These are phyloP conservation scores for Sympetrum striolatum DNA, from an alignment of 2,888 invertebrate species.

Conservation along the genomic window DNA sequence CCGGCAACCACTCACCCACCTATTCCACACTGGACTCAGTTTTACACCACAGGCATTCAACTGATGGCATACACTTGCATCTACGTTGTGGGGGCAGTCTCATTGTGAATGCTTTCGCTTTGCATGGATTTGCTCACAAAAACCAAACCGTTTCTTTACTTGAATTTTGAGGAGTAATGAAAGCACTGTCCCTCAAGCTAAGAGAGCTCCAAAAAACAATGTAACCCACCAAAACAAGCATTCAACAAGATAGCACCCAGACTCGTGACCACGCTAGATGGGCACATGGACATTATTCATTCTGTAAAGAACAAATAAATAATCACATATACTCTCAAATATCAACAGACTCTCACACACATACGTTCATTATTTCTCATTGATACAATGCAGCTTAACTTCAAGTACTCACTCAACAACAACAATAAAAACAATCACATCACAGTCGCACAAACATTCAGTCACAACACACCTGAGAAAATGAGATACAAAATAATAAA, in stretches of 20 bases:
- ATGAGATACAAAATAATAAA: conserved; percentile 45
- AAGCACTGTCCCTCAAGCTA: conserved; percentile 1
- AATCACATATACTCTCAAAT: conserved; percentile 21
- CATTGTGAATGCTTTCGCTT: conserved; percentile 38
- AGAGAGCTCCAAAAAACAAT: conserved; percentile 25
- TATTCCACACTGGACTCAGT: conserved; percentile 37
- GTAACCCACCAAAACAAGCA: conserved; percentile 37
- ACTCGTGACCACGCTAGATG: conserved; percentile 25
- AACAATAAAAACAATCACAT: conserved; percentile 44
- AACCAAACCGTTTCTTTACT: background rate
- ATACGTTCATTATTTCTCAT: conserved; percentile 35
- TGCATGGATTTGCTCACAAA: conserved; percentile 17
- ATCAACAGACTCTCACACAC: background rate
- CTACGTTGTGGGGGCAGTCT: conserved; percentile 31
- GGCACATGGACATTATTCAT: conserved; percentile 40
- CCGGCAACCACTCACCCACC: conserved; percentile 34
- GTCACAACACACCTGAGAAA: conserved; percentile 44
- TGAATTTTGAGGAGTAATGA: conserved; percentile 10
- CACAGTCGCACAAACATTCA: conserved; percentile 47
- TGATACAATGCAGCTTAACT: conserved; percentile 45
- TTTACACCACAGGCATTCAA: conserved; percentile 39
- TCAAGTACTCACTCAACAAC: conserved; percentile 36
- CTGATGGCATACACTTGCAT: conserved; percentile 34
- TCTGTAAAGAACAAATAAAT: conserved; percentile 31
- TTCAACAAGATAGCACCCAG: conserved; percentile 42